Evolutionary conservation across 2,888 invertebrate species (phyloP).

Genomic region (Pasiphila rectangulata): DNA sequence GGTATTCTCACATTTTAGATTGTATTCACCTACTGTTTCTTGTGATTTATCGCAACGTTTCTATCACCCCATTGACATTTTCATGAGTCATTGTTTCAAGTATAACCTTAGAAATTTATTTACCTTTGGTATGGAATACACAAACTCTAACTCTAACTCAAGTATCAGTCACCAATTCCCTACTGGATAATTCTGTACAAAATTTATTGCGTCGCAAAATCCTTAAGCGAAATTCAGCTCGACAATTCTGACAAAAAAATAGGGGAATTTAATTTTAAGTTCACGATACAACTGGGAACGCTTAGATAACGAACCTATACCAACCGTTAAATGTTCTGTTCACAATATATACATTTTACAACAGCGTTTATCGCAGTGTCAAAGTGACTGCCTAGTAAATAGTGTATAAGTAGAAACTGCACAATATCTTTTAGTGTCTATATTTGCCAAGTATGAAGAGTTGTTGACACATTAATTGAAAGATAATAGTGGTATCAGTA

Average conservation of each 20-base stretch:
- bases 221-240: neutral
- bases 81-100: neutral
- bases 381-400: slow-evolving; percentile 2
- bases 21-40: no score
- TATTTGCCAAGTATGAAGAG: slow-evolving; percentile 49
- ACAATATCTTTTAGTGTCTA: slow-evolving; percentile 7
- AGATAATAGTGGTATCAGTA: slow-evolving; percentile 52
- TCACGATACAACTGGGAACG: neutral
- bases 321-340: no score
- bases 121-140: neutral
- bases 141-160: no score
- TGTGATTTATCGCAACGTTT: no score
- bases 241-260: neutral
- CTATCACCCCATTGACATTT: neutral
- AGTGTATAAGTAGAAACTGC: slow-evolving; percentile 7
- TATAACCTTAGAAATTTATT: neutral
- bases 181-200: neutral
- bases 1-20: no score
- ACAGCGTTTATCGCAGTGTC: neutral
- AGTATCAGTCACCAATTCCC: no score
- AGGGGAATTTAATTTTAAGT: no score
- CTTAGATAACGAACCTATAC: no score
- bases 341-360: neutral
- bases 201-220: slow-evolving; percentile 4
- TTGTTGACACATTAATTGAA: slow-evolving; percentile 69